phyloP scores from a whole-genome alignment of 2,113 vertebrate genomes.

The Anseranas semipalmata region DNA sequence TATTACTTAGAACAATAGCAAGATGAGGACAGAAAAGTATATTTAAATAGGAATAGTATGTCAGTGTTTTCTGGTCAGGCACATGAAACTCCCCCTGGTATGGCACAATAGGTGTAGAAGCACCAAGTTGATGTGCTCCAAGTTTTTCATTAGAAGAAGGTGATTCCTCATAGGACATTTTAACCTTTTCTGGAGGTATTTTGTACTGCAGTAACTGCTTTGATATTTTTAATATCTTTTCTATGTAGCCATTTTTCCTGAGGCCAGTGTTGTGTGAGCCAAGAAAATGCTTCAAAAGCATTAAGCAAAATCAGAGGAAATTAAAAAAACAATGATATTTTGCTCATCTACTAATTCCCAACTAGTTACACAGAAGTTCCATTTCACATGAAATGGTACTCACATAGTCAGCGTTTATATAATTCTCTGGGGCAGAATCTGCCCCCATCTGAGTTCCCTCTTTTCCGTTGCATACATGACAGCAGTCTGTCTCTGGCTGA shows the following conservation, averaged over 20 bases:
- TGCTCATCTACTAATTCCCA: background rate
- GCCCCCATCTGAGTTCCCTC: background rate
- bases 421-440: background rate
- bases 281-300: background rate
- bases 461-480: background rate
- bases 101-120: background rate
- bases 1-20: conserved; percentile 2
- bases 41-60: background rate
- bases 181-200: background rate
- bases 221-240: background rate
- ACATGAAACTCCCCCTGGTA: background rate
- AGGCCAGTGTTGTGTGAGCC: background rate
- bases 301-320: background rate
- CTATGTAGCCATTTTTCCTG: background rate
- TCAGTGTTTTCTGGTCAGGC: background rate
- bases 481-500: background rate
- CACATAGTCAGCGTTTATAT: background rate
- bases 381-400: background rate
- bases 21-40: background rate
- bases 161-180: background rate
- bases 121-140: background rate
- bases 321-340: background rate
- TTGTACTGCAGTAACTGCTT: background rate
- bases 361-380: background rate
- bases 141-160: background rate